Conservation (phyloP, 2,113 vertebrate species). For the Epinephelus cyanopodus region DNA sequence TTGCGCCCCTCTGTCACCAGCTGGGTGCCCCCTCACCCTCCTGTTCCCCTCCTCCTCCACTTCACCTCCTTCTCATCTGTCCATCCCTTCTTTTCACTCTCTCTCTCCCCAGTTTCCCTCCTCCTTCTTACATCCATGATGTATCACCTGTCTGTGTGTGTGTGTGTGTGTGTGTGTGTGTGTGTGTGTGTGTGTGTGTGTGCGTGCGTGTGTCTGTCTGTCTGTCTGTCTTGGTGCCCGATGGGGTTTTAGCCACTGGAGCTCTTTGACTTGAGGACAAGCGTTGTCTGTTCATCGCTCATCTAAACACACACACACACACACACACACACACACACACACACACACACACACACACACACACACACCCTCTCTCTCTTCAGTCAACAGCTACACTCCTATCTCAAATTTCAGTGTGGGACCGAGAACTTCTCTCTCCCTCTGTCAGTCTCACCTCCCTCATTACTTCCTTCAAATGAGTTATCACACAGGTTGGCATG, state of each 20-base stretch:
- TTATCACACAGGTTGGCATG: slow-evolving; percentile 34
- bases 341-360: slow-evolving; percentile 4
- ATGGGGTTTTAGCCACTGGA: slow-evolving; percentile 56
- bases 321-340: slow-evolving; percentile 35
- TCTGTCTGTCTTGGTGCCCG: slow-evolving; percentile 12
- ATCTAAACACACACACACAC: slow-evolving; percentile 50
- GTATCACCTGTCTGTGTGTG: slow-evolving; percentile 54
- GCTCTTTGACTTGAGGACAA: slow-evolving; percentile 68
- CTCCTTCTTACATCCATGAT: slow-evolving; percentile 47
- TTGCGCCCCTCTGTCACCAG: slow-evolving; percentile 47
- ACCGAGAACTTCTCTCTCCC: slow-evolving; percentile 22
- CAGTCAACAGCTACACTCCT: slow-evolving; percentile 42
- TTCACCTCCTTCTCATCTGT: slow-evolving; percentile 61
- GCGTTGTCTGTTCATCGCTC: slow-evolving; percentile 59
- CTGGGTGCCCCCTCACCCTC: slow-evolving; percentile 42
- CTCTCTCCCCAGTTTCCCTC: slow-evolving; percentile 8
- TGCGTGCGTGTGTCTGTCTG: too few species aligned
- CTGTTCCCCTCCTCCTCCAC: background rate
- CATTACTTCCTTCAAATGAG: slow-evolving; percentile 25
- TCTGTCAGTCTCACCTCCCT: background rate
- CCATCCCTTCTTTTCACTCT: slow-evolving; percentile 49
- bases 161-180: slow-evolving; percentile 34
- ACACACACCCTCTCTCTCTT: background rate
- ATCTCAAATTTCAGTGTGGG: slow-evolving; percentile 70
- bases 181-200: slow-evolving; percentile 36